Evolutionary conservation across 2,797 vertebrate species (phyloP), one percentile per base, ranked within the genome.

Genomic region (Oceanodroma leucorhoa): DNA sequence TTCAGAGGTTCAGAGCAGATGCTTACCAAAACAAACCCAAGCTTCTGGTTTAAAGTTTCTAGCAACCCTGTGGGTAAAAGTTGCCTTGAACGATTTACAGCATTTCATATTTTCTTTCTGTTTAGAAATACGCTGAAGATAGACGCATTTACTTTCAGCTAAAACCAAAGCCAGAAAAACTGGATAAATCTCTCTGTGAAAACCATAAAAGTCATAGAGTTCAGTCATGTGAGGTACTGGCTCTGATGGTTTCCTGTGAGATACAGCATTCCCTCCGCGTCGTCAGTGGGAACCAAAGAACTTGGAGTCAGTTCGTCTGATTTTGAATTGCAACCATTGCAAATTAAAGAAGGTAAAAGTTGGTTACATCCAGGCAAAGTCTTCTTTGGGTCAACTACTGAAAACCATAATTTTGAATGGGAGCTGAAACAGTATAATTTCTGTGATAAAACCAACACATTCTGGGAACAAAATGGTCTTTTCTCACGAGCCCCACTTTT

Each of bases 101-200:
- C 73, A 70, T 62, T 90, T 87, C 48, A 82, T 61, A 55, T 80
- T 87, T 81, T 79, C 36, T 36, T 80, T 89, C 73, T 66, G 7
- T 87, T 94, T 67, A 90, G 64, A 90, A 82, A 82, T 46, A 57
- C 10, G 64, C 8, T 67, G 62, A 81, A 93, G 41, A 93, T 77
- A 90, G 24, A 21, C 92, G 22, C 43, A 60, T 86, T 82, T 85
- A 41, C 45, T 93, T 90, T 78, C 48, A 94, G 51, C 50, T 84
- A 61, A 90, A 93, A 66, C 38, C 45, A 67, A 94, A 96, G 62
- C 76, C 75, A 95, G 54, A 86, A 92, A 89, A 89, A 72, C 6
- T 69, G 69, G 54, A 89, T 90, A 94, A 92, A 96, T 85, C 50
- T 89, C 55, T 73, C 60, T 36, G 50, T 92, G 60, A 87, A 93